These are phyloP conservation scores for Dermochelys coriacea DNA, from an alignment of 2,797 vertebrate species.

Conservation along the genomic window DNA sequence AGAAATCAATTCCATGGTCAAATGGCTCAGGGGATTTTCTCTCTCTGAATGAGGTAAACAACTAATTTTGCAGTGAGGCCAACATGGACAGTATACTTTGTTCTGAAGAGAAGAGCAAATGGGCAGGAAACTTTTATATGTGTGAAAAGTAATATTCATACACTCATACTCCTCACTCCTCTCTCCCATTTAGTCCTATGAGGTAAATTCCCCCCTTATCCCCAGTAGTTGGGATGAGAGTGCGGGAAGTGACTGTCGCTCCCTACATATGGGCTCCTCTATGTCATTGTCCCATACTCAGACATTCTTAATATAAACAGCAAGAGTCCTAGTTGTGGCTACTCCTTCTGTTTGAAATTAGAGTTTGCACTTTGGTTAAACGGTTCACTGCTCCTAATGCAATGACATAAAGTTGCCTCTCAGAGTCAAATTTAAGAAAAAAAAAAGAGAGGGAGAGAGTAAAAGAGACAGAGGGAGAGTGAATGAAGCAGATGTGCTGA, in stretches of 20 bases:
- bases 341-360: not conserved
- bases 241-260: not conserved
- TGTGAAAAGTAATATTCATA: not conserved
- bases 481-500: slow-evolving; percentile 18
- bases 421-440: slow-evolving; percentile 8
- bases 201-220: not conserved
- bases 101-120: not conserved
- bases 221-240: not conserved
- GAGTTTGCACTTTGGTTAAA: not conserved
- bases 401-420: slow-evolving; percentile 13
- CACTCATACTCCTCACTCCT: rapidly evolving
- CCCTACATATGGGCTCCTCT: not conserved
- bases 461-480: slow-evolving; percentile 35
- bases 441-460: slow-evolving; percentile 4
- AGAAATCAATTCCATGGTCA: slow-evolving; percentile 57
- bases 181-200: not conserved
- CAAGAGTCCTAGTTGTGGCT: not conserved
- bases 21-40: not conserved
- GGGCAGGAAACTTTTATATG: not conserved
- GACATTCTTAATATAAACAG: not conserved
- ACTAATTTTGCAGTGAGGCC: not conserved
- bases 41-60: slow-evolving; percentile 46
- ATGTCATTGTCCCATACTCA: not conserved
- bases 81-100: not conserved
- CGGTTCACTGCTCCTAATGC: not conserved